Evolutionary conservation across 2,113 vertebrate genomes (phyloP), one percentile per base, ranked within the genome.

Genomic region (Macaca nemestrina): DNA sequence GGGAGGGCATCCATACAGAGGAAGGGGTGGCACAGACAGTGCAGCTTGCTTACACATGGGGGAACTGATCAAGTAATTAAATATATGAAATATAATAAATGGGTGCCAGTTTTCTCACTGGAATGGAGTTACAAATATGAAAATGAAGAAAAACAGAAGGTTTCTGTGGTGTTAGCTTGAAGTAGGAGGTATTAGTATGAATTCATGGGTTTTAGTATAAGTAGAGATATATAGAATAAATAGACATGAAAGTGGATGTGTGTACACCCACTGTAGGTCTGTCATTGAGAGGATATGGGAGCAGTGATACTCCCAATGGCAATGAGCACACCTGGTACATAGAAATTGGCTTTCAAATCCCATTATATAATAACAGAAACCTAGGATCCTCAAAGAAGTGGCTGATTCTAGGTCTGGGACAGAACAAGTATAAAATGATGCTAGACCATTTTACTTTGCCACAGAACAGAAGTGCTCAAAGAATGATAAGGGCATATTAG

Each of bases 11-110:
- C 20, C 43, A 38, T 11, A 5, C 1, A 27, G 10, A 18, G 43
- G 25, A 23, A 64, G 16, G 27, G 6, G 40, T 0, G 14, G 18
- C 27, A 8, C 7, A 4, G 35, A 11, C 1, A 7, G 2, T 27
- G n/a, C 18, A n/a, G 43, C 40, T 8, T 23, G 32, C 6, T n/a
- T n/a, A 52, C 40, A 27, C 0, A 3, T 3, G 6, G 27, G 14
- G 48, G 22, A 35, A 55, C 1, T 3, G 23, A 17, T 43, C 16
- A 30, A 40, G n/a, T n/a, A 22, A 14, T n/a, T 20, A 55, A 83
- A 30, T 45, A 23, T 43, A 50, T 30, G 64, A 22, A 23, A 9
- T 43, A 30, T 6, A 48, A n/a, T 80, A 25, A 32, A 11, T 43
- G 10, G 27, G 7, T 40, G 32, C 38, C n/a, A 67, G 17, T 11